A percentile compares a stretch with the other conserved stretches of the same genome.
These are phyloP conservation scores for Turritopsis rubra DNA, from an alignment of 30 jellyfish, hydroid and myxozoan genomes.

Conservation along the genomic window DNA sequence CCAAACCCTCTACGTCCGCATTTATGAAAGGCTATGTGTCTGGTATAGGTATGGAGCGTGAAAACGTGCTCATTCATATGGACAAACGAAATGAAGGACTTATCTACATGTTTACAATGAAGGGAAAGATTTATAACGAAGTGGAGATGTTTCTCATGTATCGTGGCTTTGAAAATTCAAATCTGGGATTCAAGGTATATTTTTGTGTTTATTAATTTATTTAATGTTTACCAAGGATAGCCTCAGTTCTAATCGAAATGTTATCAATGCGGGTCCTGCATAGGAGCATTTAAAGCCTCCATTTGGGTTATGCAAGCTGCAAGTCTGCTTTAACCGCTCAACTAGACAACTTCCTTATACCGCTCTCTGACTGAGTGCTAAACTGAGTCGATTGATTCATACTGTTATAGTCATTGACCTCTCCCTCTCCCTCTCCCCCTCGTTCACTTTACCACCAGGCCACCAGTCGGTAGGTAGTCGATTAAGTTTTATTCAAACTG, in stretches of 20 bases:
- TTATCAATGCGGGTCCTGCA: neutral
- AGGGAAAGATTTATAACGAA: conserved; percentile 25
- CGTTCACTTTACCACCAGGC: too few relatives aligned
- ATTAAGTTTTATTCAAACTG: too few relatives aligned
- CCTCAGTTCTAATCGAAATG: neutral
- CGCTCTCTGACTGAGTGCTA: too few relatives aligned
- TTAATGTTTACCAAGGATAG: neutral
- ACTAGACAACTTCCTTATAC: too few relatives aligned
- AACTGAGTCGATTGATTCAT: too few relatives aligned
- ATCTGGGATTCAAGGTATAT: conserved; percentile 22
- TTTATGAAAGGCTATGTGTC: neutral
- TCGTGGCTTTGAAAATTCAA: conserved; percentile 22
- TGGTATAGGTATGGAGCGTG: conserved; percentile 23
- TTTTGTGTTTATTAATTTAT: too few relatives aligned
- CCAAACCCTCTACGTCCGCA: neutral
- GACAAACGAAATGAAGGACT: conserved; percentile 8
- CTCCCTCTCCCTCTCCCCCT: too few relatives aligned
- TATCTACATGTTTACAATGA: conserved; percentile 16
- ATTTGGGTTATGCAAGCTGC: too few relatives aligned
- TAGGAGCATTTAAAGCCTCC: too few relatives aligned
- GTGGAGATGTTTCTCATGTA: conserved; percentile 17
- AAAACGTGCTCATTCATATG: neutral
- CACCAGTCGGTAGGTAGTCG: too few relatives aligned
- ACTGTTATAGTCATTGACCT: too few relatives aligned
- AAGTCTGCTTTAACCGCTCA: too few relatives aligned